phyloP scores from a whole-genome alignment of 2,113 vertebrate genomes.

The Machaerirhynchus nigripectus region DNA sequence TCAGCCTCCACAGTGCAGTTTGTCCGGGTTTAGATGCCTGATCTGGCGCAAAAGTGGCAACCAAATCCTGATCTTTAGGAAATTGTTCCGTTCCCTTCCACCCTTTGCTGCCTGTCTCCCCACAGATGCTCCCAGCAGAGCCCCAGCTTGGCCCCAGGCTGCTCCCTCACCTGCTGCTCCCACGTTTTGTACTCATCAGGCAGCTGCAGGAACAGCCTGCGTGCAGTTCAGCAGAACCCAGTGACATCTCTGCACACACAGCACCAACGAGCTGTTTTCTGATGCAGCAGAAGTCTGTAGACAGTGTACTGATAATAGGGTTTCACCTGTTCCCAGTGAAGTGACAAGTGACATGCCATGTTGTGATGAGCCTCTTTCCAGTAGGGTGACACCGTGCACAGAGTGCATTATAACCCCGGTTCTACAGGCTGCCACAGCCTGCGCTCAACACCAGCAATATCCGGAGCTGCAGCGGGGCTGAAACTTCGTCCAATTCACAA shows the following conservation, averaged over 20 bases:
- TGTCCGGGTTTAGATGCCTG: background rate
- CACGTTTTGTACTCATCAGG: accelerated
- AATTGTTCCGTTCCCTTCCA: background rate
- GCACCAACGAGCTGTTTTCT: constrained; percentile 16
- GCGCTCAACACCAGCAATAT: background rate
- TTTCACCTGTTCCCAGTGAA: constrained; percentile 48
- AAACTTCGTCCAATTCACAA: background rate
- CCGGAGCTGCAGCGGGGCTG: background rate
- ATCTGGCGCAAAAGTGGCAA: background rate
- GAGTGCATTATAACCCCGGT: background rate
- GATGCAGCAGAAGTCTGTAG: constrained; percentile 9
- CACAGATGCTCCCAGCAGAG: background rate
- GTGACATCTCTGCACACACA: constrained; percentile 25
- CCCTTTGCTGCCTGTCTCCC: background rate
- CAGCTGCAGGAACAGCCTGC: background rate
- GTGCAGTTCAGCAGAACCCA: background rate
- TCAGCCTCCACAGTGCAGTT: background rate
- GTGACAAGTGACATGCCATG: constrained; percentile 54
- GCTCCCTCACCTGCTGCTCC: background rate
- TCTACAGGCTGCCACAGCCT: background rate
- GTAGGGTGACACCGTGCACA: background rate
- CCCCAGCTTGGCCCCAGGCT: background rate
- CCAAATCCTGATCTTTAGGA: background rate
- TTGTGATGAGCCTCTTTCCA: constrained; percentile 48
- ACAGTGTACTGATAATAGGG: constrained; percentile 42